Conservation (phyloP, 2,113 vertebrate species). For the Otus sunia region DNA sequence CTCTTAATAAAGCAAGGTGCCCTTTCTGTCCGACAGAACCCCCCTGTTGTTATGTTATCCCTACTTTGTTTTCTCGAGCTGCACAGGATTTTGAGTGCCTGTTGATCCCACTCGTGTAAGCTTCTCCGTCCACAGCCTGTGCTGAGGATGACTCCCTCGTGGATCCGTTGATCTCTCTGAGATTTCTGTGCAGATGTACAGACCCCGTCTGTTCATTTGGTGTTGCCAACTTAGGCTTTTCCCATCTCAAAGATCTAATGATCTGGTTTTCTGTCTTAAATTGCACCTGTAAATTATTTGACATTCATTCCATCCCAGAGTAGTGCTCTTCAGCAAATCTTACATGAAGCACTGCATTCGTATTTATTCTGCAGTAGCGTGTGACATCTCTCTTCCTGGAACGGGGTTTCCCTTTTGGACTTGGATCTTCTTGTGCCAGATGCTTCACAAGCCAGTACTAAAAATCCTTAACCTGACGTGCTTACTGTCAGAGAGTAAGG, state of each 20-base stretch:
- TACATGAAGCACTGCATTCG: not conserved
- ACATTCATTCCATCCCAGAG: not conserved
- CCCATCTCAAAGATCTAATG: not conserved
- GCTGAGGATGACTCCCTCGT: fast-evolving
- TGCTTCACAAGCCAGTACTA: not conserved
- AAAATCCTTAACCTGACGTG: not conserved
- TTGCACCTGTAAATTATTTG: not conserved
- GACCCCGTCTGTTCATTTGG: not conserved
- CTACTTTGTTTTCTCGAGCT: not conserved
- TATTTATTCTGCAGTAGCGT: not conserved
- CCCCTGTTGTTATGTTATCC: not conserved
- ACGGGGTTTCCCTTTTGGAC: not conserved
- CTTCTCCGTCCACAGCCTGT: not conserved
- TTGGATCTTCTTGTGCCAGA: not conserved
- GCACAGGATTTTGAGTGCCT: not conserved
- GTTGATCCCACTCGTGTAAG: not conserved
- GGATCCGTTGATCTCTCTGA: not conserved
- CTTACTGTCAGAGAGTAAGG: not conserved
- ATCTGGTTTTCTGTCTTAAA: not conserved
- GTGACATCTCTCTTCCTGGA: not conserved
- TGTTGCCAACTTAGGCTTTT: not conserved
- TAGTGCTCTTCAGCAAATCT: not conserved
- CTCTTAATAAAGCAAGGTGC: not conserved
- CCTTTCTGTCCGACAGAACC: not conserved
- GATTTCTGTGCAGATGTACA: not conserved